Evolutionary conservation across 2,113 vertebrate species (phyloP).

Genomic region (Otolemur garnettii): DNA sequence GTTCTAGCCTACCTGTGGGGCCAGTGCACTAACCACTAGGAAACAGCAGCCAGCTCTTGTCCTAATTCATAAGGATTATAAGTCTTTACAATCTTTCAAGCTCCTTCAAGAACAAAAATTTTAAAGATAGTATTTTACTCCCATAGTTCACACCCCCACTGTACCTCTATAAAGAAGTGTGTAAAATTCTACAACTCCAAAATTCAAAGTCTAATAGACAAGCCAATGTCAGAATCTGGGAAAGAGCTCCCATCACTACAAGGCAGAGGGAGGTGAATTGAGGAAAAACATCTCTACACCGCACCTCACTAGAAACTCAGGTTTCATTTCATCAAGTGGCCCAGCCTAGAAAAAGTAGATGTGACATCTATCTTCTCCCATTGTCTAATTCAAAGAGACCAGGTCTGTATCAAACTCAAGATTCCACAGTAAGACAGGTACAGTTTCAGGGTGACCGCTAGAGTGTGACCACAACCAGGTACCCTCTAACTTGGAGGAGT

Average conservation of each 20-base stretch:
- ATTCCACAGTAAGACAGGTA: accelerated
- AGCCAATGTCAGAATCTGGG: accelerated
- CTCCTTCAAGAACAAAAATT: background rate
- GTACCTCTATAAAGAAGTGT: background rate
- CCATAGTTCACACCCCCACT: background rate
- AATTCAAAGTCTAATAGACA: background rate
- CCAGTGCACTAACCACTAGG: too few species aligned
- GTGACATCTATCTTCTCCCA: background rate
- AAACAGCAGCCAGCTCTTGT: too few species aligned
- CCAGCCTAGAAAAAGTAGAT: background rate
- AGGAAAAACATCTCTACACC: accelerated
- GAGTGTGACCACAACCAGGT: too few species aligned
- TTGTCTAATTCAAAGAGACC: background rate
- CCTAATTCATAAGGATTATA: background rate
- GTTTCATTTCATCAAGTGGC: background rate
- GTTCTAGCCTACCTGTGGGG: too few species aligned
- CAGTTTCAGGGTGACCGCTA: background rate
- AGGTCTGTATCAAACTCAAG: background rate
- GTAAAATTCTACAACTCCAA: background rate
- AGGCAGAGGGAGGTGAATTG: background rate
- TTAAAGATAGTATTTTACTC: background rate
- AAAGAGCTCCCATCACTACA: background rate
- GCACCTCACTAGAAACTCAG: background rate
- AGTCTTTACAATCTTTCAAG: background rate
- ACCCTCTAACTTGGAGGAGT: accelerated